phyloP scores from a whole-genome alignment of 1,140 invertebrate species.

The Drosophila pseudoobscura region DNA sequence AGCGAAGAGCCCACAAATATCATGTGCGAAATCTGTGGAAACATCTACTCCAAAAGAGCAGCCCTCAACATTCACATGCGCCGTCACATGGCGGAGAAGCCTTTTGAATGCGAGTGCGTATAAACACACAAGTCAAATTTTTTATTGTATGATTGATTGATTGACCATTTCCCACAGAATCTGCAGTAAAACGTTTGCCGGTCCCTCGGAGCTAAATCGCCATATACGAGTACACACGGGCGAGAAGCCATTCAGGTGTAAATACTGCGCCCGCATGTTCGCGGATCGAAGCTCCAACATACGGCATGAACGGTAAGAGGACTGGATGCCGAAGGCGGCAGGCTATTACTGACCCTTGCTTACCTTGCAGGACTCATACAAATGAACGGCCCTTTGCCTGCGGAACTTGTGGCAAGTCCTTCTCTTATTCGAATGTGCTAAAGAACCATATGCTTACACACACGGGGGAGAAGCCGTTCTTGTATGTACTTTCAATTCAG shows the following conservation, averaged over 20 bases:
- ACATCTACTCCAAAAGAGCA: conserved; percentile 75
- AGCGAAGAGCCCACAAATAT: conserved; percentile 69
- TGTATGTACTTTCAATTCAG: conserved; percentile 51
- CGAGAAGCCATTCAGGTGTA: conserved; percentile 87
- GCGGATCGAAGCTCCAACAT: conserved; percentile 86
- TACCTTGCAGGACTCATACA: conserved; percentile 85
- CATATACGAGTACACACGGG: conserved; percentile 79
- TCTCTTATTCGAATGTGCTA: conserved; percentile 87
- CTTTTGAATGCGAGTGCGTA: conserved; percentile 78
- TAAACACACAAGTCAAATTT: background rate
- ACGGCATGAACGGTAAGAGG: conserved; percentile 84
- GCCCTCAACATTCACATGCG: conserved; percentile 79
- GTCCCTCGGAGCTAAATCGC: conserved; percentile 72
- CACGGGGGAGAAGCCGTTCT: conserved; percentile 79
- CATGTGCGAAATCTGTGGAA: conserved; percentile 79
- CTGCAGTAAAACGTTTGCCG: conserved; percentile 73
- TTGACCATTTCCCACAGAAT: conserved; percentile 48
- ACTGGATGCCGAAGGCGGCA: background rate
- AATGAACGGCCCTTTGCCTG: conserved; percentile 90
- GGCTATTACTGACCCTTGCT: background rate
- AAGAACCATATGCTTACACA: conserved; percentile 85
- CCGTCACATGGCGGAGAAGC: conserved; percentile 75
- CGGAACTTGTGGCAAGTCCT: conserved; percentile 88
- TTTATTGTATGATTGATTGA: too few relatives aligned
- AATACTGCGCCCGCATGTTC: conserved; percentile 89